Base-by-base conservation (phyloP, 1,140 invertebrate species). In the Ips typographus region DNA sequence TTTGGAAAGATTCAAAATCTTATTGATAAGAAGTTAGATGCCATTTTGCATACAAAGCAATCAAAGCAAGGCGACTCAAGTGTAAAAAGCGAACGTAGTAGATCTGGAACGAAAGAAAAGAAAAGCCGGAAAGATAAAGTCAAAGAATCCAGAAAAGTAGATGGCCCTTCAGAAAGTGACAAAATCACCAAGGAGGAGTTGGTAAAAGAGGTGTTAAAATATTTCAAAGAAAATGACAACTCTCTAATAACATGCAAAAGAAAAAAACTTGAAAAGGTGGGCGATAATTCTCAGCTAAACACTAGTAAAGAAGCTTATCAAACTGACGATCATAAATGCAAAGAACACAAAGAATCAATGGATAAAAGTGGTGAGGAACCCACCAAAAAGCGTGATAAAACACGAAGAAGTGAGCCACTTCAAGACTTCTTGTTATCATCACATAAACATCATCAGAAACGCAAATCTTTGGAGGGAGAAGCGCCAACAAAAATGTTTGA, bases 1-100 rank as follows among this genome's bases (percentile, higher is more conserved):
- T 69, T 73, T 43, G 8, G 40, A 39, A 67, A 71, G 62, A 70
- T 73, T 38, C 68, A 73, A 57, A 55, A 36, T 41, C n/a, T 71
- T 22, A 71, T 73, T 7, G 56, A 73, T 52, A 53, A 62, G 53
- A 73, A 73, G 51, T 39, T 73, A 1, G 61, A 73, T 39, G 40
- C 42, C n/a, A 8, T 70, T 40, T 56, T 70, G 40, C 60, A 68
- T 42, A 67, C 58, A 2, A 61, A 58, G 8, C 39, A 60, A 51
- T n/a, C 41, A 44, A 55, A 37, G 42, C 39, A 53, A 62, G 8
- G 38, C 22, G 1, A 43, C 38, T 6, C 51, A 55, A 42, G 7
- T 5, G n/a, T 22, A 57, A 58, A 39, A 5, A 40, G 40, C 41
- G 1, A 38, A 64, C 4, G 49, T 22, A 22, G 22, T 22, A 22